Percentiles rank a stretch among this genome's conserved stretches.
Evolutionary conservation across 2,888 invertebrate species (phyloP).

Genomic region (Dorcus hopei): DNA sequence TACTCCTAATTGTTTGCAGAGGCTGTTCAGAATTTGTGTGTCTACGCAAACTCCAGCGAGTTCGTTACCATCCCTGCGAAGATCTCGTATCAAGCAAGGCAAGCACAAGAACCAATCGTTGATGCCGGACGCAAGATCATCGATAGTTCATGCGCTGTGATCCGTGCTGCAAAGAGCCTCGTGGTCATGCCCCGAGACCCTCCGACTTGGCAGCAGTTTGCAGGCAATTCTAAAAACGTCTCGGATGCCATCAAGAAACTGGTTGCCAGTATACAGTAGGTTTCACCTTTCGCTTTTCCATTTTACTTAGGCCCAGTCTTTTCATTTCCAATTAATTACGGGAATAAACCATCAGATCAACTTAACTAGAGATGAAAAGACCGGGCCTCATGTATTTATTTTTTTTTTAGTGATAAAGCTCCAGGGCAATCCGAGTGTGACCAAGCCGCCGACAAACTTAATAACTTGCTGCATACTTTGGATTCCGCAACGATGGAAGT

Average conservation of each 20-base stretch:
- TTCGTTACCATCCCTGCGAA: constrained; percentile 90
- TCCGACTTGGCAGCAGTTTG: constrained; percentile 90
- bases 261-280: constrained; percentile 81
- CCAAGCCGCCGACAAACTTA: constrained; percentile 73
- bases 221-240: constrained; percentile 90
- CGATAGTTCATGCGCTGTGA: constrained; percentile 86
- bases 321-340: no score
- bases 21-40: constrained; percentile 87
- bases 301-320: no score
- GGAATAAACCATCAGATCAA: no score
- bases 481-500: constrained; percentile 87
- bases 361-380: no score
- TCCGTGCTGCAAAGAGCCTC: constrained; percentile 84
- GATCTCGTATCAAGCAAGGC: constrained; percentile 79
- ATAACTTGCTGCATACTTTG: constrained; percentile 71
- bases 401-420: constrained; percentile 73
- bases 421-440: constrained; percentile 96
- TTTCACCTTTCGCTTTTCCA: background rate
- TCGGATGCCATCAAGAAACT: constrained; percentile 95
- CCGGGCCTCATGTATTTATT: background rate
- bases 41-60: constrained; percentile 91
- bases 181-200: constrained; percentile 89
- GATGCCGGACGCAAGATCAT: constrained; percentile 75
- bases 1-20: constrained; percentile 51
- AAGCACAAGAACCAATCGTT: constrained; percentile 84